phyloP scores from a whole-genome alignment of 1,140 invertebrate genomes.

The Yoshiicerus persimilis region DNA sequence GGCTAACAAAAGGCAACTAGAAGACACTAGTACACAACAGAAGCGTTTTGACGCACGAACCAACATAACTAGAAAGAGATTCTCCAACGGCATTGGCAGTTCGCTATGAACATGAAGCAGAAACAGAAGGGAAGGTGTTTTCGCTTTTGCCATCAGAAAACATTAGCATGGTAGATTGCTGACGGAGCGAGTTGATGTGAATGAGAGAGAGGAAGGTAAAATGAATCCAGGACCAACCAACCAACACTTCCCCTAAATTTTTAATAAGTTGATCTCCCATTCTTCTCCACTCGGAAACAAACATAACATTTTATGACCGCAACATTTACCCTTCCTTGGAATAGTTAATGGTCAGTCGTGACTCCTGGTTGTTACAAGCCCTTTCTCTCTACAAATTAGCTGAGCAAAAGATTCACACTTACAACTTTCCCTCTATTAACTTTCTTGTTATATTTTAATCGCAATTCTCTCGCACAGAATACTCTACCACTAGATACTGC shows the following conservation, averaged over 20 bases:
- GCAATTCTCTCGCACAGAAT: not conserved
- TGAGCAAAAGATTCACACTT: not conserved
- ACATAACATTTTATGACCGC: constrained; percentile 47
- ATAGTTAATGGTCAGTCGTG: constrained; percentile 34
- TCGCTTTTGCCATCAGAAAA: not conserved
- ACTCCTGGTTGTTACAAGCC: not conserved
- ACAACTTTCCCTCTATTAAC: not conserved
- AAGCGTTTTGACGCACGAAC: not conserved
- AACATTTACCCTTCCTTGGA: constrained; percentile 40
- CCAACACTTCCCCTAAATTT: constrained; percentile 33
- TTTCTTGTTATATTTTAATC: not conserved
- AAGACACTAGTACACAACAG: not conserved
- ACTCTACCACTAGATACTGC: not conserved
- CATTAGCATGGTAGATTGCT: not conserved
- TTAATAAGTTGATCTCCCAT: constrained; percentile 44
- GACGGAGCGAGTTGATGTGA: not conserved
- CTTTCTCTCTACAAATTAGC: not conserved
- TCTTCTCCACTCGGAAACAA: constrained; percentile 26
- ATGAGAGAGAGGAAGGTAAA: constrained; percentile 18
- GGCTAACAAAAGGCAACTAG: not conserved
- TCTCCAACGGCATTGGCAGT: not conserved
- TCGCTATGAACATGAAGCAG: not conserved
- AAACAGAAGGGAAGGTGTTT: not conserved
- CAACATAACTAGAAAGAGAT: not conserved
- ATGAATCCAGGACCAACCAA: constrained; percentile 32